A percentile compares a stretch with the other conserved stretches of the same genome.
Evolutionary conservation across 2,888 invertebrate genomes (phyloP).

Genomic region (Cheilosia variabilis): DNA sequence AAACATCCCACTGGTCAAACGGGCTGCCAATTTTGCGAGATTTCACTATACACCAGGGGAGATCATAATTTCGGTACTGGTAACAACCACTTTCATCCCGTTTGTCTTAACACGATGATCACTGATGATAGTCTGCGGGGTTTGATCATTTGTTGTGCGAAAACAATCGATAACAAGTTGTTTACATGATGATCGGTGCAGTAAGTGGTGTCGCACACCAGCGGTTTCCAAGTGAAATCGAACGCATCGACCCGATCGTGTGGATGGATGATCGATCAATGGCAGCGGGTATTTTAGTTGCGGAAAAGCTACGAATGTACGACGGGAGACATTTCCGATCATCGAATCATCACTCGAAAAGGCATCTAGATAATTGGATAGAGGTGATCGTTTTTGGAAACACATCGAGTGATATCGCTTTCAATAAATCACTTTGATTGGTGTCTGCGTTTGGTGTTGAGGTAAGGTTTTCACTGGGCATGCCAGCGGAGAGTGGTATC

Average conservation of each 20-base stretch:
- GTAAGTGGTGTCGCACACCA: conserved; percentile 22
- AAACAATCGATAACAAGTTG: conserved; percentile 48
- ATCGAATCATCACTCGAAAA: conserved; percentile 50
- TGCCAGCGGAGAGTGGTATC: not conserved
- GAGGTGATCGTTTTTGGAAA: conserved; percentile 31
- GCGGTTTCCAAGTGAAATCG: conserved; percentile 54
- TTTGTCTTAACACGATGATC: conserved; percentile 48
- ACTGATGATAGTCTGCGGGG: conserved; percentile 7
- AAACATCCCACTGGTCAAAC: conserved; percentile 43
- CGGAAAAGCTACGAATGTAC: conserved; percentile 16
- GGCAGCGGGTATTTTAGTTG: conserved; percentile 4
- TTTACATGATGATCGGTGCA: conserved; percentile 46
- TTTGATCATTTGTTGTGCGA: not conserved
- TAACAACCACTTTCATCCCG: conserved; percentile 54
- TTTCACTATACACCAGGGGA: conserved; percentile 46
- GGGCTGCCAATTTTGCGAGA: conserved; percentile 24
- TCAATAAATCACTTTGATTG: conserved; percentile 57
- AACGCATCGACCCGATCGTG: conserved; percentile 36
- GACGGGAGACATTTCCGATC: conserved; percentile 42
- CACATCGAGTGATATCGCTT: conserved; percentile 4
- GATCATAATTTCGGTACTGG: conserved; percentile 42
- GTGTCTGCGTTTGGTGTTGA: conserved; percentile 2
- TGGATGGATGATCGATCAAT: conserved; percentile 46
- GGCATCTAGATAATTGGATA: conserved; percentile 63
- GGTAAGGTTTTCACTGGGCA: not conserved